Evolutionary conservation across 2,797 vertebrate genomes (phyloP).

Genomic region (Hydrophis major): DNA sequence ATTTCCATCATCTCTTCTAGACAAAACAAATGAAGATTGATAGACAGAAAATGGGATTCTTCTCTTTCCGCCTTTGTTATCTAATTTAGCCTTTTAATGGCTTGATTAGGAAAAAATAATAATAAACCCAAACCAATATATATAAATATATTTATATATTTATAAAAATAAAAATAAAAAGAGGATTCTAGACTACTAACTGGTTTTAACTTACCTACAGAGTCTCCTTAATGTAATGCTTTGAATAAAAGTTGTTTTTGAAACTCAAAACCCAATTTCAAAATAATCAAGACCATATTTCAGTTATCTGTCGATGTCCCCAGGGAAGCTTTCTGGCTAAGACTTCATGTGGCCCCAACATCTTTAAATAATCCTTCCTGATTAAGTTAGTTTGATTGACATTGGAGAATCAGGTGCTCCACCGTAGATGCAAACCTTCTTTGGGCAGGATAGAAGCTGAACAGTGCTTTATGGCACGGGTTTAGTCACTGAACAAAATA

Average conservation of each 20-base stretch:
- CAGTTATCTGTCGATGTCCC: slow-evolving; percentile 41
- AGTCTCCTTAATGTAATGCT: slow-evolving; percentile 53
- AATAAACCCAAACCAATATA: slow-evolving; percentile 51
- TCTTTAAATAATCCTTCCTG: slow-evolving; percentile 48
- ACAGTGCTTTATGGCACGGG: neutral
- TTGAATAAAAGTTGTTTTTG: slow-evolving; percentile 61
- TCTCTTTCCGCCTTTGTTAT: slow-evolving; percentile 33
- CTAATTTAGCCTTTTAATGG: slow-evolving; percentile 55
- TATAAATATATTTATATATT: too few relatives aligned
- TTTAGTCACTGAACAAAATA: neutral
- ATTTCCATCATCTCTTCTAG: neutral
- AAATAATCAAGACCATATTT: slow-evolving; percentile 41
- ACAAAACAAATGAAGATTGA: neutral
- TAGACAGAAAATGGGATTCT: slow-evolving; percentile 23
- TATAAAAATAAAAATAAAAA: too few relatives aligned
- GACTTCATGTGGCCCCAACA: slow-evolving; percentile 42
- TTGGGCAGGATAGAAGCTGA: neutral
- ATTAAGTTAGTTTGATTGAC: slow-evolving; percentile 48
- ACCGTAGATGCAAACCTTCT: neutral
- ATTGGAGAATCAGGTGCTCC: neutral
- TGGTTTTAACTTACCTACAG: slow-evolving; percentile 62
- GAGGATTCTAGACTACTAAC: slow-evolving; percentile 60
- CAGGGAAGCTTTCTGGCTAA: slow-evolving; percentile 34
- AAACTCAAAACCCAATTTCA: slow-evolving; percentile 40
- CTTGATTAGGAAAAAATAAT: slow-evolving; percentile 47